Conservation (phyloP, 2,797 vertebrate genomes). For the Cetoscarus ocellatus region DNA sequence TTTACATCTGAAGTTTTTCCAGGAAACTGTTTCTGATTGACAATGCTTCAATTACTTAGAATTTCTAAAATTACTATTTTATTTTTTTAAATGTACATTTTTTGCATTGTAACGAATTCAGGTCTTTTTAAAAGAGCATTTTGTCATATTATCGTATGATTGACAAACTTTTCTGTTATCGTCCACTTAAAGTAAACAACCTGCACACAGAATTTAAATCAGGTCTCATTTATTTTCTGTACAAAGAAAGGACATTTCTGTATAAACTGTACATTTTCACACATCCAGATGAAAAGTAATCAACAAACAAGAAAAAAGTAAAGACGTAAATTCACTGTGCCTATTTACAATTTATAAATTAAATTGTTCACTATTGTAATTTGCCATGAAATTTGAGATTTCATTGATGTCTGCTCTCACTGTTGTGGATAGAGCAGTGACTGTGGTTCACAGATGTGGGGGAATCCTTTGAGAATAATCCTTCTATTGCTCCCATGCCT, state of each 20-base stretch:
- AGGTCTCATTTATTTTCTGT: conserved; percentile 78
- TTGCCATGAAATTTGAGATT: conserved; percentile 19
- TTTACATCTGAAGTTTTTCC: no score
- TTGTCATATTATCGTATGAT: no score
- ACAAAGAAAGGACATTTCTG: conserved; percentile 72
- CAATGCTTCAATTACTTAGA: no score
- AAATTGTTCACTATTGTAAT: conserved; percentile 44
- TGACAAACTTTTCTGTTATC: no score
- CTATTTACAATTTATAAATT: conserved; percentile 84
- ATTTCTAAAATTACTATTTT: no score
- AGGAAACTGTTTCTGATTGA: no score
- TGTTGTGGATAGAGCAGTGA: conserved; percentile 20
- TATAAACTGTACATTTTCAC: conserved; percentile 85
- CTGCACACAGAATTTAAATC: conserved; percentile 13
- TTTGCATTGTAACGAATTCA: no score
- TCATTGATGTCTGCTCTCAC: conserved; percentile 5
- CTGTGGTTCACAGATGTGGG: conserved; percentile 21
- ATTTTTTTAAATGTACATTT: no score
- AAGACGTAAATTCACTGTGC: conserved; percentile 59
- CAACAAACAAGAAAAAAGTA: conserved; percentile 44
- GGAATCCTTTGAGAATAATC: background rate
- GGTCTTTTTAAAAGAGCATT: no score
- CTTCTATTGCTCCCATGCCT: background rate
- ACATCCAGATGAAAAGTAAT: conserved; percentile 59
- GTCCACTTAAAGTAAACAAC: no score